These are phyloP conservation scores for Lutjanus campechanus DNA, from an alignment of 2,797 vertebrate genomes.

Conservation along the genomic window DNA sequence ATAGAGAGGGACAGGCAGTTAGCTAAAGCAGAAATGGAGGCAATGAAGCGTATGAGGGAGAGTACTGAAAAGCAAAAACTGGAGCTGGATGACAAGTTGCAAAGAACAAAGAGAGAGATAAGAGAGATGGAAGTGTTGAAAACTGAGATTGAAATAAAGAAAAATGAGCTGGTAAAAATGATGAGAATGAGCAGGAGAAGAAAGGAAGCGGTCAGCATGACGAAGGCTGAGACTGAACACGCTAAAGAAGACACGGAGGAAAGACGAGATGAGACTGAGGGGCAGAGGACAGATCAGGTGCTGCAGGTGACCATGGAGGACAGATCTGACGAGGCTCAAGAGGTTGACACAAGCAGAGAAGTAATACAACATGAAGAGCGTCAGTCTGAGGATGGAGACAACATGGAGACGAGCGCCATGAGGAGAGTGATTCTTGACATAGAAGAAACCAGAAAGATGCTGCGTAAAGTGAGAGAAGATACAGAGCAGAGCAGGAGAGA, in stretches of 20 bases:
- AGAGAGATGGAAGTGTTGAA: constrained; percentile 70
- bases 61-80: constrained; percentile 58
- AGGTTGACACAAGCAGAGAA: neutral
- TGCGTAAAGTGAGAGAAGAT: constrained; percentile 54
- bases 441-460: constrained; percentile 60
- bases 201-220: constrained; percentile 51
- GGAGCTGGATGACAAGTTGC: constrained; percentile 66
- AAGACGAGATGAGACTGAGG: constrained; percentile 38
- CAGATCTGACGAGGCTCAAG: neutral
- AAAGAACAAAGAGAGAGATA: constrained; percentile 66
- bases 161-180: constrained; percentile 68
- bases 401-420: constrained; percentile 10
- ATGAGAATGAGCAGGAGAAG: constrained; percentile 64
- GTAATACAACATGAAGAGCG: neutral
- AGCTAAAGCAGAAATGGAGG: constrained; percentile 65
- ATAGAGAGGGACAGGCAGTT: constrained; percentile 58
- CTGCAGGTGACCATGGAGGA: constrained; percentile 10
- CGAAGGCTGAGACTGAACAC: constrained; percentile 52
- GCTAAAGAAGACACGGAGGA: constrained; percentile 38
- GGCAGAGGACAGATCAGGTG: constrained; percentile 55
- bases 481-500: constrained; percentile 41
- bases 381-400: neutral
- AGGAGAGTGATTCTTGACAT: constrained; percentile 61
- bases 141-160: constrained; percentile 69
- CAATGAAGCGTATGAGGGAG: constrained; percentile 56